A percentile compares a stretch with the other conserved stretches of the same genome.
Conservation (phyloP, 2,113 vertebrate genomes). For the Corythaeola cristata region DNA sequence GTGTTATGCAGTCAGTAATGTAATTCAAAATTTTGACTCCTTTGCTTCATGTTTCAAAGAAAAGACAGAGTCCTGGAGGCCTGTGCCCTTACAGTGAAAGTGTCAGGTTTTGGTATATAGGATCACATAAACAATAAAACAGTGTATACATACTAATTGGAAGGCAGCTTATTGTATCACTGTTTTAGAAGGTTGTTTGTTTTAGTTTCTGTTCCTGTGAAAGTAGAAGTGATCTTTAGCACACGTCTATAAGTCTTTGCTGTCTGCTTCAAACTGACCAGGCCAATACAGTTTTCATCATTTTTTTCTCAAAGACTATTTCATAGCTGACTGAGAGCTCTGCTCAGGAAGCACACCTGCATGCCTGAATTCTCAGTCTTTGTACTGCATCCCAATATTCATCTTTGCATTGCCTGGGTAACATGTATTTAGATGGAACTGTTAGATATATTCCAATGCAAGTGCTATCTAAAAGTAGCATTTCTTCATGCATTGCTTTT, state of each 20-base stretch:
- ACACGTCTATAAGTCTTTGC: accelerated
- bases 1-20: not conserved
- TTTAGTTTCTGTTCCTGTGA: not conserved
- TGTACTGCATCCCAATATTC: not conserved
- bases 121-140: not conserved
- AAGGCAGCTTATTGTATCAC: not conserved
- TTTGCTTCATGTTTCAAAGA: not conserved
- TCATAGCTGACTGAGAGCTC: not conserved
- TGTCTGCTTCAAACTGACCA: not conserved
- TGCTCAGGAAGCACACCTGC: not conserved
- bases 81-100: not conserved
- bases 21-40: not conserved
- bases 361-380: not conserved
- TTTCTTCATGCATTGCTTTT: not conserved
- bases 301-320: not conserved
- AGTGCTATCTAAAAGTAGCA: not conserved
- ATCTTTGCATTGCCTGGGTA: not conserved
- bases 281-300: accelerated
- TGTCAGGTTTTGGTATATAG: not conserved
- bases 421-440: not conserved
- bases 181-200: not conserved
- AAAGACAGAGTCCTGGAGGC: not conserved
- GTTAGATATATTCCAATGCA: not conserved
- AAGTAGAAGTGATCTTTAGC: not conserved
- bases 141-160: not conserved